Conservation (phyloP, 2,888 invertebrate species). For the Polymixis flavicincta region DNA sequence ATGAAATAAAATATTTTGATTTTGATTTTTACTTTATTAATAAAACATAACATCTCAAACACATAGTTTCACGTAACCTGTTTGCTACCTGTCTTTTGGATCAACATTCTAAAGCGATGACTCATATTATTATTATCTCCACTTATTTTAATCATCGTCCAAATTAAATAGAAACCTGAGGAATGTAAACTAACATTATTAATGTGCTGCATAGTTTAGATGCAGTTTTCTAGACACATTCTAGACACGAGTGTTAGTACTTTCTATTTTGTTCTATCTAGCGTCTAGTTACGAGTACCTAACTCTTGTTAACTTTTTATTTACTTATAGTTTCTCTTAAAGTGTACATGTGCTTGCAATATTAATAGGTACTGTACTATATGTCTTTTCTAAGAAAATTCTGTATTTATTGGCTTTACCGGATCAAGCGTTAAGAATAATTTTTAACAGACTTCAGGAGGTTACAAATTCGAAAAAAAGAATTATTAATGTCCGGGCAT, state of each 20-base stretch:
- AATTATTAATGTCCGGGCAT: too few relatives aligned
- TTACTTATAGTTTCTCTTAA: constrained; percentile 11
- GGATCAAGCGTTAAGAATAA: too few relatives aligned
- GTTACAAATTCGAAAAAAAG: too few relatives aligned
- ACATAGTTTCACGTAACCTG: neutral
- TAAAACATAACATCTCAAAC: neutral
- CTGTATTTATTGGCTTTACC: too few relatives aligned
- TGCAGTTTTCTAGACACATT: constrained; percentile 32
- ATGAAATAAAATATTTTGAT: too few relatives aligned
- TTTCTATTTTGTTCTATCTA: constrained; percentile 43
- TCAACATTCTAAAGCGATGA: constrained; percentile 18
- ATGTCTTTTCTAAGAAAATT: neutral
- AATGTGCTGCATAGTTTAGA: constrained; percentile 10
- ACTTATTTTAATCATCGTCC: neutral
- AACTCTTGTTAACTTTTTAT: constrained; percentile 4
- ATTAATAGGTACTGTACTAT: too few relatives aligned
- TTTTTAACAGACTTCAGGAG: too few relatives aligned
- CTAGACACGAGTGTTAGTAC: constrained; percentile 29
- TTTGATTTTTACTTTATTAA: too few relatives aligned
- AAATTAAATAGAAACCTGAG: constrained; percentile 21
- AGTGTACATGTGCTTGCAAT: too few relatives aligned
- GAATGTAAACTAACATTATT: constrained; percentile 9
- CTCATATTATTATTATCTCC: neutral
- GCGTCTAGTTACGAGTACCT: constrained; percentile 3
- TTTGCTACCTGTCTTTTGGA: neutral